Base-by-base conservation (phyloP, 2,797 vertebrate species). In the Pagetopsis macropterus region DNA sequence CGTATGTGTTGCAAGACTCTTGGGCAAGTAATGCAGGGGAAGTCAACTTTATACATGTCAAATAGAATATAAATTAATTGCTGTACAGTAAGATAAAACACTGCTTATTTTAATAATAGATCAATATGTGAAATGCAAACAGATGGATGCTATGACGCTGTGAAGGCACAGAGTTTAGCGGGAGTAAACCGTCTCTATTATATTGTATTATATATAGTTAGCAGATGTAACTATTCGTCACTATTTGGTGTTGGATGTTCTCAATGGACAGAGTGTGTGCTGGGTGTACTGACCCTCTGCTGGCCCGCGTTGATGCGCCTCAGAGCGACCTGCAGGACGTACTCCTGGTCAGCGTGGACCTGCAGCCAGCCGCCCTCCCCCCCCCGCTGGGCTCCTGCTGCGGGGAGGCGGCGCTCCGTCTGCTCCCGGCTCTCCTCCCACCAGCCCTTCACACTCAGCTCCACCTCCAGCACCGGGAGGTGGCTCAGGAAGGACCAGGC, bases 261-360 rank as follows among this genome's bases (percentile, higher is more conserved):
- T 37, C 1, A 37, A 9, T 37, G 33, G 33, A 9, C 33, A 37
- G 33, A 37, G 33, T 23, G 27, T 27, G 0, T 1, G 33, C 33
- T 15, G 27, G 4, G 5, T 14, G 13, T 54, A 87, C 92, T 90
- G 45, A 99, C 98, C 96, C 96, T 96, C 84, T 94, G 93, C 81
- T 94, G 94, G 49, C 96, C 95, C 59, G 79, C 23, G 81, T 92
- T 96, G 85, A 95, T 81, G 86, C 97, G 95, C 55, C 91, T 93
- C 91, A 99, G 88, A 2, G 93, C 91, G 88, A 99, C 95, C 87
- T 97, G 96, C 67, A 99, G 96, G 66, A 99, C 96, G 70, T 99
- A 98, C 91, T 99, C 97, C 86, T 97, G 98, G 91, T 99, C 97
- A 21, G 98, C 96, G 10, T 96, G 96, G 76, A 99, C 91, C 0